Evolutionary conservation across 2,888 invertebrate genomes (phyloP).

Genomic region (Thecophora atra): DNA sequence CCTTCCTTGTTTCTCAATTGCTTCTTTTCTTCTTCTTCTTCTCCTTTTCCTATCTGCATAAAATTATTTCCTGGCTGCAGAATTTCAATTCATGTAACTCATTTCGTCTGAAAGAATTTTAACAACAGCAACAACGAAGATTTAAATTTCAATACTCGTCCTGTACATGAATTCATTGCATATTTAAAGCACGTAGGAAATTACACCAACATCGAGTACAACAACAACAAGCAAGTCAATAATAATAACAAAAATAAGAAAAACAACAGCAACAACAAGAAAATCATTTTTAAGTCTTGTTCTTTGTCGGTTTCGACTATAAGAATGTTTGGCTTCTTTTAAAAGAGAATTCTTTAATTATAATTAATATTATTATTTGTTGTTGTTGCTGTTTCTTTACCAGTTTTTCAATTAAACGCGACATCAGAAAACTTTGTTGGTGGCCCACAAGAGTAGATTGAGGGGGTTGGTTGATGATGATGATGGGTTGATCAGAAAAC

Average conservation of each 20-base stretch:
- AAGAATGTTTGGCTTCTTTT: conserved; percentile 2
- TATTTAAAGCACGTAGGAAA: conserved; percentile 27
- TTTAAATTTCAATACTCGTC: background rate
- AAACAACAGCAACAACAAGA: background rate
- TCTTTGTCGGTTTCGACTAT: background rate
- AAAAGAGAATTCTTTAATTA: conserved; percentile 19
- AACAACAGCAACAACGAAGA: background rate
- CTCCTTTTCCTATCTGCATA: background rate
- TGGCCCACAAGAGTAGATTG: conserved; percentile 23
- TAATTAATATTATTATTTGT: background rate
- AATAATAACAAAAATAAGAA: background rate
- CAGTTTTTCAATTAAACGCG: conserved; percentile 27
- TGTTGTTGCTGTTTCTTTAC: background rate
- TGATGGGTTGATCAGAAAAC: background rate
- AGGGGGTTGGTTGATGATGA: background rate
- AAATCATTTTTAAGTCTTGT: background rate
- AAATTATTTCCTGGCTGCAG: conserved; percentile 18
- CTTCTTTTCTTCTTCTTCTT: background rate
- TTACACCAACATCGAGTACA: conserved; percentile 4
- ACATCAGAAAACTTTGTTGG: conserved; percentile 21
- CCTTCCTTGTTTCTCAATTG: background rate
- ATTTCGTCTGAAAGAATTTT: background rate
- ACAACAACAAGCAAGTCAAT: background rate
- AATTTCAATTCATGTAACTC: conserved; percentile 7
- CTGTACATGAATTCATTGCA: background rate